These are phyloP conservation scores for Apocrypta bakeri DNA, from an alignment of 1,140 invertebrate genomes.

Conservation along the genomic window DNA sequence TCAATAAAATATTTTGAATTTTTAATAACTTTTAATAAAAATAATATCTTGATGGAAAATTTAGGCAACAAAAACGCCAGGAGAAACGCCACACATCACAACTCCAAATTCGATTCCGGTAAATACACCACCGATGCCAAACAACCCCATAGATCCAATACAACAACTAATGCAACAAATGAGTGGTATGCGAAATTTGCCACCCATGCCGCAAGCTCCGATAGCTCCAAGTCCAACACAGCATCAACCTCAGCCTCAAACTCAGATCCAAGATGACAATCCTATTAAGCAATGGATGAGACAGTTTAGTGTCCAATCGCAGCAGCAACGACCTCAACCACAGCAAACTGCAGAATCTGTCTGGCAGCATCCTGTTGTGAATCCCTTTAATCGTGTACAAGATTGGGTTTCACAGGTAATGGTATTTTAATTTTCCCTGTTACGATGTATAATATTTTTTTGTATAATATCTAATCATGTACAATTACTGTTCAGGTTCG, in stretches of 20 bases:
- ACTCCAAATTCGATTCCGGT: constrained; percentile 63
- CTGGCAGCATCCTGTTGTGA: neutral
- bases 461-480: no score
- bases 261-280: constrained; percentile 68
- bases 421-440: no score
- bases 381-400: constrained; percentile 63
- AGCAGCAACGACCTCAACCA: constrained; percentile 65
- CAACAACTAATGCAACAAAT: constrained; percentile 75
- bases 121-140: constrained; percentile 48
- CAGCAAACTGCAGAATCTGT: constrained; percentile 58
- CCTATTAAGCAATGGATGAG: constrained; percentile 75
- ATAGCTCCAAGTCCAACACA: constrained; percentile 57
- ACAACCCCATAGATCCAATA: constrained; percentile 71
- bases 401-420: constrained; percentile 71
- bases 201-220: constrained; percentile 65
- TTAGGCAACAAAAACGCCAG: constrained; percentile 67
- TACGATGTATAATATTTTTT: no score
- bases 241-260: constrained; percentile 50
- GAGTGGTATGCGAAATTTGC: constrained; percentile 71
- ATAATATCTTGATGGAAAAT: neutral
- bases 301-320: constrained; percentile 69
- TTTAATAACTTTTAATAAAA: neutral
- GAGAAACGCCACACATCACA: constrained; percentile 62
- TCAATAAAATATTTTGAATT: neutral
- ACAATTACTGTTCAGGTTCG: constrained; percentile 59